A percentile compares a stretch with the other conserved stretches of the same genome.
Conservation (phyloP, 2,797 vertebrate species). For the Coluber constrictor region DNA sequence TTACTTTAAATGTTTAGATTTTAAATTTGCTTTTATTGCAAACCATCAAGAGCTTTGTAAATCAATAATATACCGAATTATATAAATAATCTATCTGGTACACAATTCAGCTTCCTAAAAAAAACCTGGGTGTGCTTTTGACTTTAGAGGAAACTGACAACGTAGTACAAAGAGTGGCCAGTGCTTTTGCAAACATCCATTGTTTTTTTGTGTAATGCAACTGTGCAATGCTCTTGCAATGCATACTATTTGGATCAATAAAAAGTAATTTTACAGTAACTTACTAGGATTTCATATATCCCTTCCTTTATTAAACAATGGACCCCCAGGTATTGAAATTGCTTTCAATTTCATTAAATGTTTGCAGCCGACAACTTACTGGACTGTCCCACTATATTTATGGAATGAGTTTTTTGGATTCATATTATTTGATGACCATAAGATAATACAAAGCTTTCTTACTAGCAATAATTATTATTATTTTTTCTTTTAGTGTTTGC, state of each 20-base stretch:
- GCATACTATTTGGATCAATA: neutral
- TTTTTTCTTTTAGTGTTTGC: slow-evolving; percentile 85
- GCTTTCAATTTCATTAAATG: neutral
- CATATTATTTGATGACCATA: neutral
- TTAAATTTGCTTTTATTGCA: neutral
- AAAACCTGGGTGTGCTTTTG: neutral
- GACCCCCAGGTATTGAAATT: neutral
- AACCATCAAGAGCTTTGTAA: neutral
- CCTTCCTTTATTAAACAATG: neutral
- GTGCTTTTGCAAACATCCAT: neutral
- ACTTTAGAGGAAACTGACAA: neutral
- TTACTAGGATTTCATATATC: neutral
- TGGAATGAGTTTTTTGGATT: neutral
- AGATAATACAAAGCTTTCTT: neutral
- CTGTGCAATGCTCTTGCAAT: neutral
- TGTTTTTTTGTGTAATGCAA: neutral
- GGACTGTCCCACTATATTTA: neutral
- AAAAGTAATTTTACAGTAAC: neutral
- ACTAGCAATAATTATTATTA: slow-evolving; percentile 25
- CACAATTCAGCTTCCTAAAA: neutral
- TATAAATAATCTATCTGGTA: neutral
- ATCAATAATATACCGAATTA: neutral
- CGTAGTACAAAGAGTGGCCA: neutral
- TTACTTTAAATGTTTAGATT: neutral
- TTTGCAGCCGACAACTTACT: neutral